Evolutionary conservation across 2,113 vertebrate genomes (phyloP), one percentile per base, ranked within the genome.

Genomic region (Malurus cyaneus): DNA sequence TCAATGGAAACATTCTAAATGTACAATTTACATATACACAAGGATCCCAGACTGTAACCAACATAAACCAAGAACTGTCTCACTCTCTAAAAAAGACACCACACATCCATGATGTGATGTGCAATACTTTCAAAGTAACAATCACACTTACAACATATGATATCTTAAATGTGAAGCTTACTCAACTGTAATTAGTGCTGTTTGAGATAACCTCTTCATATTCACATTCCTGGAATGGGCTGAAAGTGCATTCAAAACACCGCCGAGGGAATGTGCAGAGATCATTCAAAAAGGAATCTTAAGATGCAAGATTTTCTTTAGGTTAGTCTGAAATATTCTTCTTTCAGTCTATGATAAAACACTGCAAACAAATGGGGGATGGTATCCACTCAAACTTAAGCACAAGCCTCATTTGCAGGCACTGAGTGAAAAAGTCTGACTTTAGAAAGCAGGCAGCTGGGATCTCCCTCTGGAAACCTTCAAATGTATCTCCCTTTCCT

Each of bases 251-350:
- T 95, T 93, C 94, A 96, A 97, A 94, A 95, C 95, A 96, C 95
- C 92, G 93, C 93, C 94, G 95, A 92, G 94, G 93, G 88, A 96
- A 96, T 94, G 94, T 96, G 95, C 95, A 96, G 95, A 96, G 95
- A 94, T 96, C 96, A 97, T 74, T 97, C 94, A 95, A 96, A 97
- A 96, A 96, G 93, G 94, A 97, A 96, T 96, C 95, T 97, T 97
- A 96, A 97, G 96, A 96, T 94, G 94, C 89, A 94, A 96, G 95
- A 95, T 95, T 96, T 96, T 90, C 92, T 96, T 93, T 94, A 95
- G 93, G 94, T 97, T 97, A 95, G 93, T 96, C 95, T 96, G 95
- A 96, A 97, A 97, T 88, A 89, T 0, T 95, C 79, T 92, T 93
- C 91, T 96, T 93, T 93, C 85, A 92, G 82, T 86, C 92, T 96